A percentile compares a stretch with the other conserved stretches of the same genome.
Conservation (phyloP, 2,888 invertebrate genomes). For the Parnassius orleans region DNA sequence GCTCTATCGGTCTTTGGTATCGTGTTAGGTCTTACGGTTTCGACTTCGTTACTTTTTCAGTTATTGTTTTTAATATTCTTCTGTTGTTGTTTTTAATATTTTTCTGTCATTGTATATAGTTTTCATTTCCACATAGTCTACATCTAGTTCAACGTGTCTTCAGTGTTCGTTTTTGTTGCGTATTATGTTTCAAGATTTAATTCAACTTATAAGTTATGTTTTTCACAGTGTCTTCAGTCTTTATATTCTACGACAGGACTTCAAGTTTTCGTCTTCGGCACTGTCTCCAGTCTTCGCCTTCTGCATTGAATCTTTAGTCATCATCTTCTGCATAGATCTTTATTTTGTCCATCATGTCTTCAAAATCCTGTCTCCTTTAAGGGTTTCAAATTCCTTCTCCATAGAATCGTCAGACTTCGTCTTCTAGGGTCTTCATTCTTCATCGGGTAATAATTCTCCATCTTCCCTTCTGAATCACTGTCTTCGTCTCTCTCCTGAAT, state of each 20-base stretch:
- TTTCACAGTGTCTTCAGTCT: not conserved
- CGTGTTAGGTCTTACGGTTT: not conserved
- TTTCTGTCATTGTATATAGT: too few species aligned
- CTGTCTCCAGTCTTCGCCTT: constrained; percentile 11
- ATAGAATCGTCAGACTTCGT: constrained; percentile 25
- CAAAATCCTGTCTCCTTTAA: too few species aligned
- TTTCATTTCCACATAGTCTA: too few species aligned
- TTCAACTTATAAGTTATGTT: constrained; percentile 23
- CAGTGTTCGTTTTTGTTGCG: not conserved
- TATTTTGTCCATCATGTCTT: too few species aligned
- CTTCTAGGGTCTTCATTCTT: not conserved
- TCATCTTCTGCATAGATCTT: too few species aligned
- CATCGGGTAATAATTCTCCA: not conserved
- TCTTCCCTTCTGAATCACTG: too few species aligned
- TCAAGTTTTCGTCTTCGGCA: not conserved
- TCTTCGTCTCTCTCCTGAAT: too few species aligned
- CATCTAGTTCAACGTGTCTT: not conserved
- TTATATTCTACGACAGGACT: constrained; percentile 14
- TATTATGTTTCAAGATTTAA: not conserved
- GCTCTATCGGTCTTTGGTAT: not conserved
- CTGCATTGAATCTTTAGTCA: too few species aligned
- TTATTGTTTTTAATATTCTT: too few species aligned
- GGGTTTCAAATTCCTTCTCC: not conserved
- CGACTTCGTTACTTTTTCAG: too few species aligned
- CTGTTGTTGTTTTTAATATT: too few species aligned